Percentiles rank a stretch among this genome's conserved stretches.
phyloP scores from a whole-genome alignment of 1,140 invertebrate species.

The Solenopsis fugax region DNA sequence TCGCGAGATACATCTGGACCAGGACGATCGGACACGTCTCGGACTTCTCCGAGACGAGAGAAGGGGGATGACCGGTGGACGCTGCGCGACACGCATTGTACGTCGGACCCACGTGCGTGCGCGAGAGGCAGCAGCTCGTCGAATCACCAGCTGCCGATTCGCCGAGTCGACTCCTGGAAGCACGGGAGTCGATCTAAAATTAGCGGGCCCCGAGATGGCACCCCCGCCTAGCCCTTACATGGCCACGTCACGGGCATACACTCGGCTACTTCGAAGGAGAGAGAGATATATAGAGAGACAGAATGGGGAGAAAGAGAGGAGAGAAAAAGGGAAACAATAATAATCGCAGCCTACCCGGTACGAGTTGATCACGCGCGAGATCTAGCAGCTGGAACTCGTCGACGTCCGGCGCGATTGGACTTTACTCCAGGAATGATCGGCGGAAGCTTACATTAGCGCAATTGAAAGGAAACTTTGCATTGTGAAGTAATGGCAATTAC shows the following conservation, averaged over 20 bases:
- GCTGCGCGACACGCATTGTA: conserved; percentile 77
- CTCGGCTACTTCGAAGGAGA: conserved; percentile 66
- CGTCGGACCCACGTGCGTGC: conserved; percentile 74
- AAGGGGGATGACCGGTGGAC: conserved; percentile 78
- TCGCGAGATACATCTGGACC: conserved; percentile 63
- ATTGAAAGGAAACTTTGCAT: background rate
- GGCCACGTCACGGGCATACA: conserved; percentile 70
- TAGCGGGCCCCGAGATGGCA: conserved; percentile 75
- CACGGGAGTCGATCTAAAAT: conserved; percentile 82
- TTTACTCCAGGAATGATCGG: conserved; percentile 39
- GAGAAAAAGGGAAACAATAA: conserved; percentile 73
- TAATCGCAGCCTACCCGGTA: conserved; percentile 67
- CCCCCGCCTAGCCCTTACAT: conserved; percentile 78
- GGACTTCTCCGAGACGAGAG: conserved; percentile 68
- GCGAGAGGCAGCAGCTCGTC: conserved; percentile 62
- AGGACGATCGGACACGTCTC: conserved; percentile 60
- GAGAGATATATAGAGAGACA: conserved; percentile 14
- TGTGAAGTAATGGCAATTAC: background rate
- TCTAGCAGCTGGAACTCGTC: conserved; percentile 69
- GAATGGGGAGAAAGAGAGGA: background rate
- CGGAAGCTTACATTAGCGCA: conserved; percentile 4
- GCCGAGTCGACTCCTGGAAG: conserved; percentile 75
- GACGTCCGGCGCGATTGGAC: conserved; percentile 31
- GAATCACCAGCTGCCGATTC: conserved; percentile 82
- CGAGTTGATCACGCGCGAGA: conserved; percentile 70